Evolutionary conservation across 2,888 invertebrate species (phyloP).

Genomic region (Drepanosiphum platanoidis): DNA sequence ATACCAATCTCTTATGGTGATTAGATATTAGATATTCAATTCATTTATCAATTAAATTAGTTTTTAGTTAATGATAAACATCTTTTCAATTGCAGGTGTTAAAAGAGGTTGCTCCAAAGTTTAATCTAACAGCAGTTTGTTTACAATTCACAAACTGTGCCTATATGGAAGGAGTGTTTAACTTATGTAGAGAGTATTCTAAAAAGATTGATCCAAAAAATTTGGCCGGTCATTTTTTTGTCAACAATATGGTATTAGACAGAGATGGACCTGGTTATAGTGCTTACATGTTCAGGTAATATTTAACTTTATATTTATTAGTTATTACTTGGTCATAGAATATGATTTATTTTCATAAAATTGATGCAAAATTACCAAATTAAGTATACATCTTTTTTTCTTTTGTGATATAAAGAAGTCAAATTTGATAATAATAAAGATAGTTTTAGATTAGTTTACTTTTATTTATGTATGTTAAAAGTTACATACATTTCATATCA

Average conservation of each 20-base stretch:
- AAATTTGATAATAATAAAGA: too few relatives aligned
- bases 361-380: too few relatives aligned
- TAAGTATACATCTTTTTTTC: too few relatives aligned
- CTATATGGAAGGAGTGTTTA: conserved; percentile 89
- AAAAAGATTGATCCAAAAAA: conserved; percentile 88
- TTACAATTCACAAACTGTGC: conserved; percentile 82
- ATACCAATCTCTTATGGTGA: conserved; percentile 65
- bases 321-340: too few relatives aligned
- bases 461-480: too few relatives aligned
- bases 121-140: conserved; percentile 86
- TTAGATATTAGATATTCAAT: background rate
- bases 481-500: too few relatives aligned
- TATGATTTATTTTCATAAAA: too few relatives aligned
- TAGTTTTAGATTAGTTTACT: too few relatives aligned
- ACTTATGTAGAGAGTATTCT: conserved; percentile 86
- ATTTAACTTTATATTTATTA: background rate
- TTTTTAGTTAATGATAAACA: conserved; percentile 1
- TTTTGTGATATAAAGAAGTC: too few relatives aligned
- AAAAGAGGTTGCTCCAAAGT: conserved; percentile 87
- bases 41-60: background rate
- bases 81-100: conserved; percentile 73
- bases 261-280: conserved; percentile 61
- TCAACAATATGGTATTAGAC: conserved; percentile 67
- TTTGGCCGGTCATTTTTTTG: conserved; percentile 87
- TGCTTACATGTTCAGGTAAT: conserved; percentile 63